Conservation (phyloP, 1,140 invertebrate genomes). For the Mercenaria mercenaria region DNA sequence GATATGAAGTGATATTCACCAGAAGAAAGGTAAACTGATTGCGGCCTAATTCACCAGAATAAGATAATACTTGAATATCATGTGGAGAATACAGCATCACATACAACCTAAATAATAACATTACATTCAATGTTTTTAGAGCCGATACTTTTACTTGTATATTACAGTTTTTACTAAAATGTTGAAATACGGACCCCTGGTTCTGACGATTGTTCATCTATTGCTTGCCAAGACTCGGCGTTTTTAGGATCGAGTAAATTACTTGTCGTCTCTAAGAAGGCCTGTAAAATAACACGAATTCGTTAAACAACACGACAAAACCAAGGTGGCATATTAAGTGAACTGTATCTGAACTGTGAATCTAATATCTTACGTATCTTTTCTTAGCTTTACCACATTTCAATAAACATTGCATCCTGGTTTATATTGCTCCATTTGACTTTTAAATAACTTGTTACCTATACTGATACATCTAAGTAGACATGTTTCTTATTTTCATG, state of each 20-base stretch:
- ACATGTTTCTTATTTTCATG: no score
- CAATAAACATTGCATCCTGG: background rate
- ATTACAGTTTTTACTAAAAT: no score
- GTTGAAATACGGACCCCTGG: background rate
- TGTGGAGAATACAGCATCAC: no score
- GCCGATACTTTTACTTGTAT: no score
- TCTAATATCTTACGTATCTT: no score
- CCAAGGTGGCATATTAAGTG: background rate
- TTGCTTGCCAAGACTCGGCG: constrained; percentile 23
- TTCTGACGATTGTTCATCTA: background rate
- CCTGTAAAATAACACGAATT: background rate
- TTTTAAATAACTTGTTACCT: background rate
- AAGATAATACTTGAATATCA: no score
- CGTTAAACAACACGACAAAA: background rate
- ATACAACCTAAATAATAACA: no score
- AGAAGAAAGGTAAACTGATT: no score
- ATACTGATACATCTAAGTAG: no score
- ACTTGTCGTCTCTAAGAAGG: constrained; percentile 33
- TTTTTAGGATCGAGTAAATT: constrained; percentile 24
- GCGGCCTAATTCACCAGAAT: no score
- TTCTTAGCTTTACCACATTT: background rate
- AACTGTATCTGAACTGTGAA: background rate
- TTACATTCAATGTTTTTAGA: no score
- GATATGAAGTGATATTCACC: no score
- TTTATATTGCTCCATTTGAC: background rate